phyloP scores from a whole-genome alignment of 2,888 invertebrate genomes.

The Hecatera dysodea region DNA sequence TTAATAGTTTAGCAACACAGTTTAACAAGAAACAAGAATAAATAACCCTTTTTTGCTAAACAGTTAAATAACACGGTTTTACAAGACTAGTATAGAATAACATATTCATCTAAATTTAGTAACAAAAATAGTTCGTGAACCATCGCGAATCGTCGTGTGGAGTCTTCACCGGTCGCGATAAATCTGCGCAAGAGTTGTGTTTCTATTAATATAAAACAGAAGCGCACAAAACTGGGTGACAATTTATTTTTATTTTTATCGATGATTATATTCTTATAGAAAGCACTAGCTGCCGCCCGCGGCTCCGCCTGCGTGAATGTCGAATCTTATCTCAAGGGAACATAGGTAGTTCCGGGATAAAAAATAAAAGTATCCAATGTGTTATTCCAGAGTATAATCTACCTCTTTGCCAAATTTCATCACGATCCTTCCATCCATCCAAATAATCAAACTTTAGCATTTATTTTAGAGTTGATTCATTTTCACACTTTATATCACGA shows the following conservation, averaged over 20 bases:
- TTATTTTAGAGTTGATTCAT: too few relatives aligned
- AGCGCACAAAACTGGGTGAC: slow-evolving; percentile 4
- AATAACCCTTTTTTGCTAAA: background rate
- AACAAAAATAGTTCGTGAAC: slow-evolving; percentile 29
- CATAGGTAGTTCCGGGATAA: too few relatives aligned
- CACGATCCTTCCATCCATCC: too few relatives aligned
- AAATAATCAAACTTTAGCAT: too few relatives aligned
- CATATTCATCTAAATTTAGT: slow-evolving; percentile 8
- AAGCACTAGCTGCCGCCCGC: too few relatives aligned
- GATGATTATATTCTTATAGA: background rate
- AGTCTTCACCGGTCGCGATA: slow-evolving; percentile 33
- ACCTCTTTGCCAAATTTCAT: too few relatives aligned
- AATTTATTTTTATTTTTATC: slow-evolving; percentile 25
- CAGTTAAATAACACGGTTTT: background rate
- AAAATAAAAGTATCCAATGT: too few relatives aligned
- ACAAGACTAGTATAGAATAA: background rate
- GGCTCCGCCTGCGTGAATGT: too few relatives aligned
- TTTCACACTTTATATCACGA: background rate
- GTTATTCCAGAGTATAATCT: too few relatives aligned
- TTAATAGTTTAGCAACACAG: too few relatives aligned
- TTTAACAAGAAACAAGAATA: too few relatives aligned
- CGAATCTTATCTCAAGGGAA: too few relatives aligned
- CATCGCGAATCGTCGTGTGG: slow-evolving; percentile 11
- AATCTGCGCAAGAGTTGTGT: slow-evolving; percentile 25
- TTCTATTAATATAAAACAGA: slow-evolving; percentile 14